These are phyloP conservation scores for Chymomyza amoena DNA, from an alignment of 2,888 invertebrate species.

Conservation along the genomic window DNA sequence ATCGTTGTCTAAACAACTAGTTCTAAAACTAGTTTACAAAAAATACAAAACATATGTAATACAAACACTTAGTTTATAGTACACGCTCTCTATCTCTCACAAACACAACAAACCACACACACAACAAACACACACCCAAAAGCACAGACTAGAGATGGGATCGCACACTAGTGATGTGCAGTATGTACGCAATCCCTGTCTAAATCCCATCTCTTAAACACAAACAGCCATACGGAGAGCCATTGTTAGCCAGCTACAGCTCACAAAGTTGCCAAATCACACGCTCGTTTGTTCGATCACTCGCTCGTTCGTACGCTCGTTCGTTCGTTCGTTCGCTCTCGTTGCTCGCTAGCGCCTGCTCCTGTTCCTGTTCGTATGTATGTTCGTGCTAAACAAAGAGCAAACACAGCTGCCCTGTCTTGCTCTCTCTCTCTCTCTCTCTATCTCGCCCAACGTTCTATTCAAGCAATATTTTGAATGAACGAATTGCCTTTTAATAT, in stretches of 20 bases:
- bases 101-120: not conserved
- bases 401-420: not conserved
- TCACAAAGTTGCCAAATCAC: not conserved
- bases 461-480: not conserved
- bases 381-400: not conserved
- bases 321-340: not conserved
- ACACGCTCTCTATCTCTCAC: not conserved
- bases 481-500: constrained; percentile 12
- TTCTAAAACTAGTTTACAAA: not conserved
- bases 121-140: not conserved
- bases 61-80: not conserved
- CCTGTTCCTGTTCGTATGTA: not conserved
- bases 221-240: not conserved
- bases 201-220: too few relatives aligned
- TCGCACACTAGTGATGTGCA: too few relatives aligned
- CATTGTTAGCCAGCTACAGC: not conserved
- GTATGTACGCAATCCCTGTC: too few relatives aligned
- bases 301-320: not conserved
- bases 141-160: not conserved
- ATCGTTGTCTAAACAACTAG: not conserved
- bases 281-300: not conserved
- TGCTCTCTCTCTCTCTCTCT: not conserved
- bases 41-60: not conserved
- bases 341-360: not conserved
- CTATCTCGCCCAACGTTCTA: not conserved